phyloP scores from a whole-genome alignment of 2,888 invertebrate genomes.

The Cyrtodaria siliqua region DNA sequence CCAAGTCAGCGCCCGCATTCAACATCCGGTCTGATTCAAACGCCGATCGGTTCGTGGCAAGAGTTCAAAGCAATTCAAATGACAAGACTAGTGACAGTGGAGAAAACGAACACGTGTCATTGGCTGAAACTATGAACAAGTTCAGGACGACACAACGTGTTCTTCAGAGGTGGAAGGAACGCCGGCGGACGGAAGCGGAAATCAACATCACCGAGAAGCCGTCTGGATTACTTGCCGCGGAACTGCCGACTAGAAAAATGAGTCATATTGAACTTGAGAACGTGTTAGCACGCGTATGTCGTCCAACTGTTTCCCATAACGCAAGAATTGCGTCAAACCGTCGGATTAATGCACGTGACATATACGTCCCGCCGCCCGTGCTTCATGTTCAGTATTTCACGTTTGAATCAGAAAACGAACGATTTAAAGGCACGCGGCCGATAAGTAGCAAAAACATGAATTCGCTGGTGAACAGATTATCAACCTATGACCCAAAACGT shows the following conservation, averaged over 20 bases:
- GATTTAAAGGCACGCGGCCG: slow-evolving; percentile 44
- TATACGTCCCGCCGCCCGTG: slow-evolving; percentile 50
- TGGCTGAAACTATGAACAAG: slow-evolving; percentile 45
- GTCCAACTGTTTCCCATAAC: slow-evolving; percentile 50
- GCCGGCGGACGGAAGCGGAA: slow-evolving; percentile 54
- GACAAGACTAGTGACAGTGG: not conserved
- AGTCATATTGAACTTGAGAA: slow-evolving; percentile 48
- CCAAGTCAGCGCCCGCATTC: slow-evolving; percentile 31
- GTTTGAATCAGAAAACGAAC: slow-evolving; percentile 35
- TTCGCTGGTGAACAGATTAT: slow-evolving; percentile 36
- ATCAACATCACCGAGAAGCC: slow-evolving; percentile 43
- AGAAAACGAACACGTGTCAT: slow-evolving; percentile 6
- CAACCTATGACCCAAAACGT: slow-evolving; percentile 39
- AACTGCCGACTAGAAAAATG: slow-evolving; percentile 36
- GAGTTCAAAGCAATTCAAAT: not conserved
- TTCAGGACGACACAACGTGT: slow-evolving; percentile 50
- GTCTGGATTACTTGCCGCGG: slow-evolving; percentile 45
- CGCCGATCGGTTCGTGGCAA: not conserved
- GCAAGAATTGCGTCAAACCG: slow-evolving; percentile 46
- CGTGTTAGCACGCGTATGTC: slow-evolving; percentile 44
- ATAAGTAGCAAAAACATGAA: slow-evolving; percentile 32
- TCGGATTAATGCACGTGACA: slow-evolving; percentile 50
- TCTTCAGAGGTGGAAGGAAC: slow-evolving; percentile 41
- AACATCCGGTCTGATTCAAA: slow-evolving; percentile 5
- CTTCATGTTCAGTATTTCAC: slow-evolving; percentile 28